Base-by-base conservation (phyloP, 2,113 vertebrate genomes). In the Suncus etruscus region DNA sequence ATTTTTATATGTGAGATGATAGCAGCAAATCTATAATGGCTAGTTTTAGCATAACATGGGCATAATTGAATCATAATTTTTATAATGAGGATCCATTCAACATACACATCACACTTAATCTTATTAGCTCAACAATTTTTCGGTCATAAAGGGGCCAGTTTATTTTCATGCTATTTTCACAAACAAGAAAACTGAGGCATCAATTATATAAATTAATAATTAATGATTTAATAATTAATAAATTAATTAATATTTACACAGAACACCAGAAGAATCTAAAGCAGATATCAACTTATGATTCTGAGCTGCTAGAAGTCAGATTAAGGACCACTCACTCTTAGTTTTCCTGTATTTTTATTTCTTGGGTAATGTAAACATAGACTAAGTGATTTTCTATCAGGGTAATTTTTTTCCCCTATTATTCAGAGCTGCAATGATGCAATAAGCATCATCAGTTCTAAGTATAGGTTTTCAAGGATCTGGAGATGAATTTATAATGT, bases 151-250 rank as follows among this genome's bases (percentile, higher is more conserved):
- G 61, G 63, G 66, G 72, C 27, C 22, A 68, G 47, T 47, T 89
- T 84, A 70, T 92, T 87, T 89, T 77, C 78, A 92, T 68, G 72
- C 69, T 65, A 72, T 82, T 80, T 95, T 92, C 87, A 90, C 54
- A 77, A 79, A 76, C 91, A 91, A 87, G 66, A 47, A 92, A 95
- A 95, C 85, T 77, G 85, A 93, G 81, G 72, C 66, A 87, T 69
- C 51, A 85, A 89, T 50, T 9, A 32, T 69, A 39, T 39, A 39
- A 39, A 39, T 39, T 39, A 39, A 39, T 39, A 39, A 39, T 39
- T 39, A 39, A 39, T 39, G 3, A 39, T 39, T 39, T 3, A 39
- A 39, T 3, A 39, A 39, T 39, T 39, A 39, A 39, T 39, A 39
- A 39, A 39, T 39, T 39, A 39, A 5, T 39, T 74, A n/a, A n/a